These are phyloP conservation scores for Lepilemur ruficaudatus DNA, from an alignment of 2,797 vertebrate species.

Conservation along the genomic window DNA sequence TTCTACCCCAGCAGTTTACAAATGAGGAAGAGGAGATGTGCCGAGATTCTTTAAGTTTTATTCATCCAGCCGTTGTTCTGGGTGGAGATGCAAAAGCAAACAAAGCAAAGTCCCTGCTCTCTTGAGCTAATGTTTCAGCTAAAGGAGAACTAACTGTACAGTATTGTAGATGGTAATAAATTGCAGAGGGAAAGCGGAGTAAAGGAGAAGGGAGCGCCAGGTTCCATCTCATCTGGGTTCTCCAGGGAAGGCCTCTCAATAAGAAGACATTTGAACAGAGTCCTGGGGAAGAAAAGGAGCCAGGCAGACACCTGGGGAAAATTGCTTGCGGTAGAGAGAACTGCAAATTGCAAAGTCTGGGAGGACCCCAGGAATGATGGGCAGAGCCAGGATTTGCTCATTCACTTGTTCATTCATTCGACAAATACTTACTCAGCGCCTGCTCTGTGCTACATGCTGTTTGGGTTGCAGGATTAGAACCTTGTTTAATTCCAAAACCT, in stretches of 20 bases:
- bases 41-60: neutral
- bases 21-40: neutral
- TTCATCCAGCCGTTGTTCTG: neutral
- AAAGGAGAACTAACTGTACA: neutral
- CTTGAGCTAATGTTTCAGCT: neutral
- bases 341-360: neutral
- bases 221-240: neutral
- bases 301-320: neutral
- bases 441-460: neutral
- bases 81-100: neutral
- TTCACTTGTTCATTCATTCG: neutral
- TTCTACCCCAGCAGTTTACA: neutral
- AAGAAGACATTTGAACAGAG: neutral
- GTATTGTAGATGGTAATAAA: neutral
- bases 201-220: neutral
- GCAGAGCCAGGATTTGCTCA: neutral
- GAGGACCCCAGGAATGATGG: neutral
- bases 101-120: neutral
- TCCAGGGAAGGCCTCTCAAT: neutral
- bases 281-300: neutral
- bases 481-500: neutral
- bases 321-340: neutral
- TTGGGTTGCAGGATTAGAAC: neutral
- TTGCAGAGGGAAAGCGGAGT: neutral
- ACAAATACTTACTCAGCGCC: neutral